Conservation (phyloP, 2,797 vertebrate genomes). For the Hydrocynus forskahlii region DNA sequence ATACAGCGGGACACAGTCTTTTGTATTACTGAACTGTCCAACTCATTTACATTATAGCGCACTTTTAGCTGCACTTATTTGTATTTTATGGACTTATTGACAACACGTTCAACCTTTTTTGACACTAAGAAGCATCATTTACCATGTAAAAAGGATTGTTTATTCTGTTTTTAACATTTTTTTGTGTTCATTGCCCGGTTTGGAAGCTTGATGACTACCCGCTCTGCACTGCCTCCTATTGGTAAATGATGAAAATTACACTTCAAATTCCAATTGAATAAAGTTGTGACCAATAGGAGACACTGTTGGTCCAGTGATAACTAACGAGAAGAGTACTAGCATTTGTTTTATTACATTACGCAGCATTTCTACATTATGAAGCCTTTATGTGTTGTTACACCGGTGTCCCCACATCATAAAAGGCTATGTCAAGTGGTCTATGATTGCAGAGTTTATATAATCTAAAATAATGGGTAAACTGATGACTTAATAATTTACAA, state of each 20-base stretch:
- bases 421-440: too few relatives aligned
- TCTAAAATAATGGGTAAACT: too few relatives aligned
- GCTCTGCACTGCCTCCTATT: not conserved
- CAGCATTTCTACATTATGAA: not conserved
- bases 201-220: too few relatives aligned
- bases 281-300: not conserved
- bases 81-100: too few relatives aligned
- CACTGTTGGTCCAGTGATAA: not conserved
- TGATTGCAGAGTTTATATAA: too few relatives aligned
- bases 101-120: not conserved
- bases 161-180: not conserved
- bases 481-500: too few relatives aligned
- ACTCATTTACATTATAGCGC: not conserved
- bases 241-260: not conserved
- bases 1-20: conserved; percentile 47
- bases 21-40: not conserved
- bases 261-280: too few relatives aligned
- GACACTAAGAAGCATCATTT: not conserved
- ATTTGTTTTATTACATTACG: too few relatives aligned
- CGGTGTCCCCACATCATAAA: too few relatives aligned
- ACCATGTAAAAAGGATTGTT: not conserved
- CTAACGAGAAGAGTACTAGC: not conserved
- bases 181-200: not conserved
- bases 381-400: not conserved
- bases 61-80: not conserved